Conservation (phyloP, 2,797 vertebrate species). For the Hydrocynus forskahlii region DNA sequence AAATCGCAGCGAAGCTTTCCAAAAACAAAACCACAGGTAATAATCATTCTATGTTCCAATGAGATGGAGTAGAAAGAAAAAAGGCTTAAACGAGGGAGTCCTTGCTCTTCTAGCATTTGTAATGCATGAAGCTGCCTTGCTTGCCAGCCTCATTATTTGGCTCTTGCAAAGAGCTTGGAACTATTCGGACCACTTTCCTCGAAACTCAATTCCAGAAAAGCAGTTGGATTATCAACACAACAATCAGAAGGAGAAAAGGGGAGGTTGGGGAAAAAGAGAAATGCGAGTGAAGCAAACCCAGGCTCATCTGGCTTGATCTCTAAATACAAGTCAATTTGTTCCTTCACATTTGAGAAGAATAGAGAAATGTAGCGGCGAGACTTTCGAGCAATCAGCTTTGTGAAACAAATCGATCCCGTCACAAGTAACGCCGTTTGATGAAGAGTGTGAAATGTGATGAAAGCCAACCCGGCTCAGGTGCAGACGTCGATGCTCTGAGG, state of each 20-base stretch:
- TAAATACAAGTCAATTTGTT: conserved; percentile 53
- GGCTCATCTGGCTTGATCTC: conserved; percentile 52
- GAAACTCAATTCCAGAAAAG: conserved; percentile 52
- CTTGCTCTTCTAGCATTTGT: conserved; percentile 33
- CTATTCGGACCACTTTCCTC: conserved; percentile 28
- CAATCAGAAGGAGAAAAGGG: conserved; percentile 34
- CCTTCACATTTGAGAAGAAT: conserved; percentile 33
- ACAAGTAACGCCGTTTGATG: conserved; percentile 48
- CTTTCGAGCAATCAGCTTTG: conserved; percentile 46
- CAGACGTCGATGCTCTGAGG: conserved; percentile 8
- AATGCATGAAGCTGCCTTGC: conserved; percentile 35
- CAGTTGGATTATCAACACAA: conserved; percentile 28
- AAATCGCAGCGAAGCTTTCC: conserved; percentile 13
- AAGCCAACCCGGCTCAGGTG: conserved; percentile 16
- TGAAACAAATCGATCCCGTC: conserved; percentile 36
- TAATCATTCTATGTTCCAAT: conserved; percentile 28
- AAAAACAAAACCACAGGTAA: conserved; percentile 34
- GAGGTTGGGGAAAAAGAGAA: neutral
- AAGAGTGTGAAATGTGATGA: conserved; percentile 42
- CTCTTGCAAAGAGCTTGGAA: conserved; percentile 39
- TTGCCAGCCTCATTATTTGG: conserved; percentile 45
- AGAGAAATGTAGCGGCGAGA: conserved; percentile 18
- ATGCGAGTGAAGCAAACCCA: conserved; percentile 45
- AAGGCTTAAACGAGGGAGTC: conserved; percentile 27
- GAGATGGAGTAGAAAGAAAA: conserved; percentile 7